Base-by-base conservation (phyloP, 2,113 vertebrate genomes). In the Leptodactylus fuscus region DNA sequence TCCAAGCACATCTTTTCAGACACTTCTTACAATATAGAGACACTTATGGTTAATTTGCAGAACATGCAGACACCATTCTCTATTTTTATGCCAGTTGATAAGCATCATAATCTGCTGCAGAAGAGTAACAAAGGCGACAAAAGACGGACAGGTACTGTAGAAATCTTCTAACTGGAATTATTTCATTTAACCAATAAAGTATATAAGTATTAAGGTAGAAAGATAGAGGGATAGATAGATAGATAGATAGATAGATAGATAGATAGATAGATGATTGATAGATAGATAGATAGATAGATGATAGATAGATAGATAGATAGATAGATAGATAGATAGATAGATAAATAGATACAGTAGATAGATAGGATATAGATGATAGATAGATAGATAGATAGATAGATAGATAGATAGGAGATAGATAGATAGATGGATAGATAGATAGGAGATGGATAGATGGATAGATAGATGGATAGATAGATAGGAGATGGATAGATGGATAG, bases 1-100 rank as follows among this genome's bases (percentile, higher is more conserved):
- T 60, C 41, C 22, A 24, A 41, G 34, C 76, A 36, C 75, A 58
- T 58, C 51, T 38, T 24, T 13, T 41, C 76, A 60, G 34, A 11
- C 51, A 60, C 32, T 58, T 78, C 27, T 78, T 78, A 38, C 51
- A 20, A 60, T 38, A 58, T 38, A 58, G 60, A 79, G 51, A 27
- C 76, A 79, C 76, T 79, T 79, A 79, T 24, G 76, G 75, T 36
- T 77, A 53, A 77, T 51, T 77, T 51, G 75, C 75, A 77, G 75
- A 77, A 36, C 75, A 53, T 32, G 49, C 49, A 53, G 49, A 36
- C 29, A 77, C 49, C 29, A 77, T 55, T 77, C 48, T 53, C 9
- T 77, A 55, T 77, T 55, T 77, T 77, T 77, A 51, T 77, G 49
- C 51, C 36, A 46, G 27, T 27, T 77, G 49, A 48, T 34, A 53